Conservation (phyloP, 2,113 vertebrate genomes). For the Leiothrix lutea region DNA sequence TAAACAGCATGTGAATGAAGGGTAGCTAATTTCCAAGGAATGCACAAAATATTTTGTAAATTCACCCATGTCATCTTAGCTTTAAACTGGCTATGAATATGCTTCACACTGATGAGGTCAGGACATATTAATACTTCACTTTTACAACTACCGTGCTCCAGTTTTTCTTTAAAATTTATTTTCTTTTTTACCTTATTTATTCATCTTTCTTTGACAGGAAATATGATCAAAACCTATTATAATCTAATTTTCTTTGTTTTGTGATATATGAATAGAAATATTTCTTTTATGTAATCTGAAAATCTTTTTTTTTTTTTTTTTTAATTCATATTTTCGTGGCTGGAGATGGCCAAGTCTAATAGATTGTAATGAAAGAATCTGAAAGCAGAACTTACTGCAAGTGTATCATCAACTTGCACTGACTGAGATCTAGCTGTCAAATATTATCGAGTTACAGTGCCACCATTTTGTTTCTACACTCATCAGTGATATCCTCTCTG, state of each 20-base stretch:
- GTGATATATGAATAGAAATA: background rate
- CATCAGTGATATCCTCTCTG: background rate
- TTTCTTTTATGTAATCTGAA: background rate
- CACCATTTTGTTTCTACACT: background rate
- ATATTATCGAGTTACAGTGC: accelerated
- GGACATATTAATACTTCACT: background rate
- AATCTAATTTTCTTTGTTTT: background rate
- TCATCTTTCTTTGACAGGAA: background rate
- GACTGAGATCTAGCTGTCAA: background rate
- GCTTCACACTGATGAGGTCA: background rate
- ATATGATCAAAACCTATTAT: background rate
- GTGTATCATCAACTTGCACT: background rate
- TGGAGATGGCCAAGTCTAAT: background rate
- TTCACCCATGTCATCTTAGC: background rate
- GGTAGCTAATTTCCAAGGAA: background rate
- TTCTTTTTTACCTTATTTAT: background rate
- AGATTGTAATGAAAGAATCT: background rate
- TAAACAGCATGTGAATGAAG: background rate
- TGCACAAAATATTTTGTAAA: background rate
- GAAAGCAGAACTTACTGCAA: background rate
- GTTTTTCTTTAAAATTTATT: background rate
- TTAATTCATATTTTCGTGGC: background rate
- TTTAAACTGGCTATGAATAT: background rate
- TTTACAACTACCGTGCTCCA: background rate
- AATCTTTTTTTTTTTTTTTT: too few relatives aligned